Evolutionary conservation across 2,888 invertebrate species (phyloP), one percentile per base, ranked within the genome.

Genomic region (Scotopteryx bipunctaria): DNA sequence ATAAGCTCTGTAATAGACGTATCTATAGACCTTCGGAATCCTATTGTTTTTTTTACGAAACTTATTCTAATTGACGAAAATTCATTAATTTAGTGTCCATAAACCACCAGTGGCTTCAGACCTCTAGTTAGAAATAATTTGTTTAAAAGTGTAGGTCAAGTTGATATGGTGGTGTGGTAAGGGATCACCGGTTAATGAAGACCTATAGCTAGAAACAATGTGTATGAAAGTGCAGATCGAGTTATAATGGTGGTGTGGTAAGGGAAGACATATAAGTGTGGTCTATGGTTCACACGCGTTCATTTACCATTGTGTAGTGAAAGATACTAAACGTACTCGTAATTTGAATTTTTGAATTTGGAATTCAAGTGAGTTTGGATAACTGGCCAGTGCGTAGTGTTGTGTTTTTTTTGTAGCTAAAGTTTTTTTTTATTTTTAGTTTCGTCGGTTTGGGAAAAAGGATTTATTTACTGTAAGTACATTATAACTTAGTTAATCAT

Each of bases 221-320:
- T 5, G n/a, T 16, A n/a, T 23, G 37, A 42, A 49, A 51, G 50
- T 49, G 53, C 11, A 60, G 71, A 58, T 64, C 81, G 64, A 32
- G 42, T 35, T 67, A 71, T 38, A 62, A 50, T 70, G 79, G 82
- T 61, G 66, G 69, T 64, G 56, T 60, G 56, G 65, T 63, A 66
- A 64, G 66, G 62, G 64, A 66, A 74, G 72, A 73, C 73, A 79
- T 83, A 82, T 66, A 83, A 81, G 77, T 79, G 78, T 76, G 76
- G 67, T 64, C 68, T 77, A 72, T 73, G 74, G 64, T 67, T 67
- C 71, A 70, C 81, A 71, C 78, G 78, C 78, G 77, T 70, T 70
- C 83, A 82, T 72, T 83, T 77, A 66, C 57, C 61, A 67, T 54
- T 63, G 66, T 65, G 58, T 54, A 60, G 69, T 66, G 60, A 61